Evolutionary conservation across 2,113 vertebrate species (phyloP).

Genomic region (Anguilla rostrata): DNA sequence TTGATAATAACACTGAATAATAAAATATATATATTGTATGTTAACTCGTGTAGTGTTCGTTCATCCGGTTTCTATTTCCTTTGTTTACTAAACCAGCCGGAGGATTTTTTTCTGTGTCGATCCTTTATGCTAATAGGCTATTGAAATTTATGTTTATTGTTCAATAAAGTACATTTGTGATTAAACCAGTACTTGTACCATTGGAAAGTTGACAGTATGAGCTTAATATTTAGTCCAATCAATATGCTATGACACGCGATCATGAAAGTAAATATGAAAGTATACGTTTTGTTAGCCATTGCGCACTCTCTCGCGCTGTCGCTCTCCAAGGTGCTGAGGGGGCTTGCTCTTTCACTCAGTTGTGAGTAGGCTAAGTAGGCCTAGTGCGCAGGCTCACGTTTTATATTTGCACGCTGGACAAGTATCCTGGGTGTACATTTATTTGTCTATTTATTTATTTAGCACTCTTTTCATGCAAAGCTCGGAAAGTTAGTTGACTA

Average conservation of each 20-base stretch:
- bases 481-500: not conserved
- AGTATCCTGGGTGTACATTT: not conserved
- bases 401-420: not conserved
- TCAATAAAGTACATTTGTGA: too few relatives aligned
- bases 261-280: not conserved
- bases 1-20: too few relatives aligned
- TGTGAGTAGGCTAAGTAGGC: not conserved
- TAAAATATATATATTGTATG: too few relatives aligned
- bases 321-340: constrained; percentile 52
- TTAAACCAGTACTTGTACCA: too few relatives aligned
- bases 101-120: too few relatives aligned
- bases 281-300: not conserved
- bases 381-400: not conserved
- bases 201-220: too few relatives aligned
- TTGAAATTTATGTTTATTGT: too few relatives aligned
- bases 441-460: not conserved
- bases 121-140: too few relatives aligned
- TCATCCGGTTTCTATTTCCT: too few relatives aligned
- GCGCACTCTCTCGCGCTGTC: not conserved
- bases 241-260: not conserved
- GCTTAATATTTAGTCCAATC: not conserved
- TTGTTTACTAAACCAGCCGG: too few relatives aligned
- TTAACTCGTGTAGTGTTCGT: too few relatives aligned
- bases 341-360: not conserved
- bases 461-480: not conserved